Evolutionary conservation across 2,888 invertebrate species (phyloP).

Genomic region (Drosophila mettleri): DNA sequence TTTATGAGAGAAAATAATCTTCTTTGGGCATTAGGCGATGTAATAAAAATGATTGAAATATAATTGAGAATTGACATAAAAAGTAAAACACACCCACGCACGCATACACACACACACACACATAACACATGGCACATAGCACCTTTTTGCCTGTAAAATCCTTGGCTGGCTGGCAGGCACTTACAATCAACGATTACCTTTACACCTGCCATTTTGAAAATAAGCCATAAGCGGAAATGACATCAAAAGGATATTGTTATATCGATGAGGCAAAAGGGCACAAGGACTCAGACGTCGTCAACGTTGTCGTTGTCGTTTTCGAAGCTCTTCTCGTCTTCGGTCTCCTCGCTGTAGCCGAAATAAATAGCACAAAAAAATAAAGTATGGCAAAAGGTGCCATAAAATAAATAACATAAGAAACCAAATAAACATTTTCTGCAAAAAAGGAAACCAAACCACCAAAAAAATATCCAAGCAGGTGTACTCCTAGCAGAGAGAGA

Average conservation of each 20-base stretch:
- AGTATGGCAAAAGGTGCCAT: constrained; percentile 78
- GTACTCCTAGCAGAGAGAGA: not conserved
- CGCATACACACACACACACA: constrained; percentile 11
- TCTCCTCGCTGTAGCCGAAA: constrained; percentile 25
- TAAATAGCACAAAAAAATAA: constrained; percentile 72
- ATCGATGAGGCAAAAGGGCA: constrained; percentile 69
- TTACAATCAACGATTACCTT: constrained; percentile 80
- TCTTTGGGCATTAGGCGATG: constrained; percentile 75
- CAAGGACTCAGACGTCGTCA: constrained; percentile 13
- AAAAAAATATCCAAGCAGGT: constrained; percentile 4
- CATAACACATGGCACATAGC: constrained; percentile 25
- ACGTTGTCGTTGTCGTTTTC: constrained; percentile 4
- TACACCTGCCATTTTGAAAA: constrained; percentile 80
- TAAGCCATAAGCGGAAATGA: constrained; percentile 81
- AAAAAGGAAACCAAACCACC: constrained; percentile 41
- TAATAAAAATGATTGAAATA: constrained; percentile 81
- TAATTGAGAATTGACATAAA: constrained; percentile 80
- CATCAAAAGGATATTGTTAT: constrained; percentile 79
- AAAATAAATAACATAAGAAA: constrained; percentile 79
- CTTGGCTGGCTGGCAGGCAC: constrained; percentile 66
- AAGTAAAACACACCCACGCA: constrained; percentile 45
- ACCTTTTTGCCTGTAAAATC: constrained; percentile 66
- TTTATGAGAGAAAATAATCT: constrained; percentile 72
- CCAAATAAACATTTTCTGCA: constrained; percentile 76
- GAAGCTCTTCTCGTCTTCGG: not conserved